Percentiles rank a stretch among this genome's conserved stretches.
These are phyloP conservation scores for Musca vetustissima DNA, from an alignment of 1,140 invertebrate species.

Conservation along the genomic window DNA sequence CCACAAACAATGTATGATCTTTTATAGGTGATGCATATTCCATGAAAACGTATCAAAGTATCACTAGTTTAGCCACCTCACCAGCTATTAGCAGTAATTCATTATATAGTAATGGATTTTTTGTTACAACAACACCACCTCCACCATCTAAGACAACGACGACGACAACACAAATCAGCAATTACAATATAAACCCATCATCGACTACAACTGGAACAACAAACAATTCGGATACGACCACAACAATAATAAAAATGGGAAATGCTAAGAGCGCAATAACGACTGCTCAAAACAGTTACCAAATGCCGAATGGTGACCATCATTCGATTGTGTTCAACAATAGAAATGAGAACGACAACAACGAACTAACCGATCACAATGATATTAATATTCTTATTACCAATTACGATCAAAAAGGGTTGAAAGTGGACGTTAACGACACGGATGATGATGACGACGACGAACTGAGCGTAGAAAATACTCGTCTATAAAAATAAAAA, in stretches of 20 bases:
- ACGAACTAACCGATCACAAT: no score
- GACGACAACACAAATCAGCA: constrained; percentile 8
- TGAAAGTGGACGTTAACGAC: constrained; percentile 4
- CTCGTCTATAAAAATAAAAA: constrained; percentile 42
- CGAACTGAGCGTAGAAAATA: constrained; percentile 52
- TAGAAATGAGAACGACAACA: no score
- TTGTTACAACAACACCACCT: constrained; percentile 36
- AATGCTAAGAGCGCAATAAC: not conserved
- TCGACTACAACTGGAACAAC: not conserved
- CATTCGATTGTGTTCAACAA: no score
- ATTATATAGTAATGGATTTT: constrained; percentile 52
- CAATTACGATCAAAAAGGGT: constrained; percentile 17
- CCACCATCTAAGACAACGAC: constrained; percentile 32
- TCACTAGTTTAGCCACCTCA: constrained; percentile 56
- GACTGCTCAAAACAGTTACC: no score
- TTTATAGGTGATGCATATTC: constrained; percentile 53
- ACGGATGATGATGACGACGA: constrained; percentile 36
- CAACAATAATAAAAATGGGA: constrained; percentile 11
- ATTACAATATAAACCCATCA: constrained; percentile 10
- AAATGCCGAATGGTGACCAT: no score
- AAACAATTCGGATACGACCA: constrained; percentile 13
- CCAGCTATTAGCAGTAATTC: constrained; percentile 53
- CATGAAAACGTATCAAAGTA: constrained; percentile 56
- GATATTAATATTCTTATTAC: constrained; percentile 7
- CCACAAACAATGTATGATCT: not conserved